Conservation (phyloP, 2,797 vertebrate genomes). For the Brotula barbata region DNA sequence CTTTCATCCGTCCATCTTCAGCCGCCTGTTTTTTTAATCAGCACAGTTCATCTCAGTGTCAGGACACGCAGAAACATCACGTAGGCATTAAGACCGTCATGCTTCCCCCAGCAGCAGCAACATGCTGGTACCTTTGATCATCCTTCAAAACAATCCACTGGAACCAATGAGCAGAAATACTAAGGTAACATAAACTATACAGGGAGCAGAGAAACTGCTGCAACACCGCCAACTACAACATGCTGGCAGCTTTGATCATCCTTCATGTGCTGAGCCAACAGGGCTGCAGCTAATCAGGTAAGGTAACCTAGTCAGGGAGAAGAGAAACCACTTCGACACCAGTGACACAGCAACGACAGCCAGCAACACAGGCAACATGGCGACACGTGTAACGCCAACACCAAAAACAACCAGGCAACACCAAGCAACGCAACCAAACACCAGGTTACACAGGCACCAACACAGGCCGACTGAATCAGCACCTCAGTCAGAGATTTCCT, state of each 20-base stretch:
- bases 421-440: not conserved
- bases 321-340: not conserved
- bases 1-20: slow-evolving; percentile 34
- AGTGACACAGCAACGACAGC: not conserved
- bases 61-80: slow-evolving; percentile 62
- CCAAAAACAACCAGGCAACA: slow-evolving; percentile 55
- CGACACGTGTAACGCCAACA: not conserved
- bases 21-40: slow-evolving; percentile 14
- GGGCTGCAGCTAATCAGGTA: not conserved
- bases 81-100: slow-evolving; percentile 58
- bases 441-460: not conserved
- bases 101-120: slow-evolving; percentile 29
- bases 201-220: not conserved
- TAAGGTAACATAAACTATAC: not conserved
- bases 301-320: not conserved
- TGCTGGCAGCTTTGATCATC: slow-evolving; percentile 1
- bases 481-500: not conserved
- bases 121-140: slow-evolving; percentile 69
- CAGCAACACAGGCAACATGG: not conserved
- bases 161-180: not conserved
- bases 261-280: not conserved
- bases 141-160: slow-evolving; percentile 49
- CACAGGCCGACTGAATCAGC: not conserved
- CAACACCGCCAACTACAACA: not conserved
- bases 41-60: slow-evolving; percentile 37